Conservation (phyloP, 2,888 invertebrate genomes). For the Cantharis rufa region DNA sequence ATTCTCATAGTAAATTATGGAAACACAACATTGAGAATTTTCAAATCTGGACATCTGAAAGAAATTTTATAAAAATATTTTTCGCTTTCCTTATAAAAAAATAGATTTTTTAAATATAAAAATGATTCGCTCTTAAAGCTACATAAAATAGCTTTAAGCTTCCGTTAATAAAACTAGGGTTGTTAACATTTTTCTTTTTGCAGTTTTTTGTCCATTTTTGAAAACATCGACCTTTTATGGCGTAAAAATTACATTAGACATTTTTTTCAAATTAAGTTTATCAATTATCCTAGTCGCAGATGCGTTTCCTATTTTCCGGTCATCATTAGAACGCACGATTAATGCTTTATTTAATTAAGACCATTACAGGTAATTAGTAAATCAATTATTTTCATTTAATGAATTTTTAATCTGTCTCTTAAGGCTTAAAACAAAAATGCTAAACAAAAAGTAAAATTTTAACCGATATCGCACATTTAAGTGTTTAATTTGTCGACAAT, state of each 20-base stretch:
- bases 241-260: not conserved
- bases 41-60: no score
- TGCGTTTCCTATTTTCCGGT: not conserved
- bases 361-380: not conserved
- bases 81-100: no score
- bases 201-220: not conserved
- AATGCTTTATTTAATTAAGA: not conserved
- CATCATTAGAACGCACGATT: not conserved
- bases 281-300: not conserved
- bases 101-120: not conserved
- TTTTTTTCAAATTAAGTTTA: not conserved
- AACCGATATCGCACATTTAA: constrained; percentile 27
- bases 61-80: no score
- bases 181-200: not conserved
- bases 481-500: constrained; percentile 26
- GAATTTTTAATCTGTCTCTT: not conserved
- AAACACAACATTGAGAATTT: no score
- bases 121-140: not conserved
- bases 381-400: not conserved
- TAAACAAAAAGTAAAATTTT: not conserved
- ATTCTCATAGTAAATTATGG: no score
- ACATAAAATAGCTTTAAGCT: not conserved
- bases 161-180: not conserved
- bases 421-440: not conserved
- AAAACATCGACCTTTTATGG: not conserved